Base-by-base conservation (phyloP, 2,797 vertebrate genomes). In the Mareca strepera region DNA sequence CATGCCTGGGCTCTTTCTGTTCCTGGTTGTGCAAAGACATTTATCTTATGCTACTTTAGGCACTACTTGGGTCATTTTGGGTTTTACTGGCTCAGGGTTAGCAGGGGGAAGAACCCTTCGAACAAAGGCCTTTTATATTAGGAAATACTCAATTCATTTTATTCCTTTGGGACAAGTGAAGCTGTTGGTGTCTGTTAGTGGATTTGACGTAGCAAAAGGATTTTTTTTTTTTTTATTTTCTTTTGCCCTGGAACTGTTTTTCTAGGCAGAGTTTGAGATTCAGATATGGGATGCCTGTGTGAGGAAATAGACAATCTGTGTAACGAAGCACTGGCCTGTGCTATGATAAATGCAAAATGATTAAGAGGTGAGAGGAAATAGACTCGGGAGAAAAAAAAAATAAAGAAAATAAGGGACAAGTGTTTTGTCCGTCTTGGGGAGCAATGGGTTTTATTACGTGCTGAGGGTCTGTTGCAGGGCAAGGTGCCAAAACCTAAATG, bases 281-380 rank as follows among this genome's bases (percentile, higher is more conserved):
- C 29, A 77, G 33, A 35, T 89, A 87, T 18, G 64, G 72, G 28
- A 52, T 75, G n/a, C 33, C 58, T 81, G 2, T 78, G 39, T 91
- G 79, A 85, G 76, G 69, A 93, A 89, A 93, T 16, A 63, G 35
- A 28, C 46, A 91, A 43, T 20, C 74, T 35, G 44, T 86, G 66
- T 70, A 82, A 80, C 80, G 83, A 90, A 63, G 26, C 41, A 60
- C 41, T 82, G 74, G 33, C 50, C 85, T 58, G 20, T 62, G 56
- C 43, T 86, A 82, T 39, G 74, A 69, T 79, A 94, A 93, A 82
- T 66, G 29, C 53, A 84, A 92, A 76, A 90, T 86, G 13, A 87
- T 88, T 66, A 86, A 33, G 52, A 82, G 23, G 33, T 2, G 14
- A 80, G 35, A 74, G 31, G 64, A 86, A 86, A 84, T 67, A 85